Base-by-base conservation (phyloP, 2,113 vertebrate genomes). In the Brachionichthys hirsutus region DNA sequence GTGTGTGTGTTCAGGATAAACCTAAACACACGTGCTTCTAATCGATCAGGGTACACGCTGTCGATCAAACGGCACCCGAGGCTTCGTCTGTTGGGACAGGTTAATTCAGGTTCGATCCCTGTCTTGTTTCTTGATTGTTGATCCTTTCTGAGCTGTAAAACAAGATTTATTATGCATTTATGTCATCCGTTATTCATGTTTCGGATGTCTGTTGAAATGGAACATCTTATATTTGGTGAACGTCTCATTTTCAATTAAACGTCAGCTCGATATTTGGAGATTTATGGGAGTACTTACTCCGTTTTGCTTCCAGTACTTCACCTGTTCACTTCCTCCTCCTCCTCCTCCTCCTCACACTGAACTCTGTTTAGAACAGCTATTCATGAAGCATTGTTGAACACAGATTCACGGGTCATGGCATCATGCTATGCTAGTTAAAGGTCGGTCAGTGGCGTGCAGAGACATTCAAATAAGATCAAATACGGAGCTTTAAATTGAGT, bases 401-500 rank as follows among this genome's bases (percentile, higher is more conserved):
- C 48, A 44, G 20, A 62, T 43, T 63, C n/a, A 12, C 69, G 69
- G 79, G 67, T 74, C 64, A 77, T 49, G 5, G 66, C 66, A 30
- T 51, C 17, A 24, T 22, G 58, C 38, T 34, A 12, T 55, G 43
- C 62, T 22, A 65, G 70, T 30, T 30, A 46, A 61, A 60, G 55
- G 38, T 4, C 72, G 38, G 65, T 56, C 52, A 54, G 57, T 58
- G 52, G 48, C 74, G 63, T 64, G 13, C 15, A 53, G 34, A 47
- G 12, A 65, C 24, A 69, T 57, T 74, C 63, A 79, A 60, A 83
- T 73, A 73, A 69, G 58, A 73, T 30, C n/a, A n/a, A n/a, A n/a
- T n/a, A n/a, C n/a, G n/a, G 62, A 16, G 51, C 20, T 45, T 63
- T 46, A 71, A 36, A 80, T 48, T 45, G 70, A 67, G 63, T 20